Evolutionary conservation across 2,888 invertebrate genomes (phyloP), one percentile per base, ranked within the genome.

Genomic region (Corythucha ciliata): DNA sequence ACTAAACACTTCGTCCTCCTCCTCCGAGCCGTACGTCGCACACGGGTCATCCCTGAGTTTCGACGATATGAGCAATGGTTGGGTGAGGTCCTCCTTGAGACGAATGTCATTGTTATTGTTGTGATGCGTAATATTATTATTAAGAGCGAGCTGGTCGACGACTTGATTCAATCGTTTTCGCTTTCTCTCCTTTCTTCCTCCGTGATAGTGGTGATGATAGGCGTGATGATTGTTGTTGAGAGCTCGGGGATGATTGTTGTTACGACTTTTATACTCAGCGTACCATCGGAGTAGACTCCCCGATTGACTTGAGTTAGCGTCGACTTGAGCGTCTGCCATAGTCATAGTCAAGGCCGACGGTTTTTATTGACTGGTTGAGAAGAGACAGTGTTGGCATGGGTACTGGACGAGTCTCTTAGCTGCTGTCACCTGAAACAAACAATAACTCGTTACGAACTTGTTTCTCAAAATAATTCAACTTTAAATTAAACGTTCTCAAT

Each of bases 111-210:
- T 68, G 52, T 70, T 68, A 60, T 70, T 69, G 57, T 68, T 68
- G 54, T 65, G 64, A 42, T 66, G 62, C 27, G 68, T 68, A 40
- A 70, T 63, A 63, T 73, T 74, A 63, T 75, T 73, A 61, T 73
- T 70, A 48, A 73, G 70, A 18, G 75, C 73, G 4, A 88, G 74
- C 62, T 83, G 85, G 65, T 88, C 86, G 54, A 90, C 72, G 20
- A 90, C 82, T 56, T 81, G 83, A 48, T 83, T 85, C 16, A 89
- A 74, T 33, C 88, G 75, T 66, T 85, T 81, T 58, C 85, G 77
- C 67, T 88, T 89, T 59, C 81, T 74, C 60, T 80, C 78, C 65
- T 82, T 81, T 57, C 68, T 71, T 61, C 77, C 73, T 69, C 76
- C 74, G 59, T 68, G 67, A n/a, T n/a, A n/a, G 22, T 36, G 39